These are phyloP conservation scores for Diaprepes abbreviatus DNA, from an alignment of 2,888 invertebrate genomes.

Conservation along the genomic window DNA sequence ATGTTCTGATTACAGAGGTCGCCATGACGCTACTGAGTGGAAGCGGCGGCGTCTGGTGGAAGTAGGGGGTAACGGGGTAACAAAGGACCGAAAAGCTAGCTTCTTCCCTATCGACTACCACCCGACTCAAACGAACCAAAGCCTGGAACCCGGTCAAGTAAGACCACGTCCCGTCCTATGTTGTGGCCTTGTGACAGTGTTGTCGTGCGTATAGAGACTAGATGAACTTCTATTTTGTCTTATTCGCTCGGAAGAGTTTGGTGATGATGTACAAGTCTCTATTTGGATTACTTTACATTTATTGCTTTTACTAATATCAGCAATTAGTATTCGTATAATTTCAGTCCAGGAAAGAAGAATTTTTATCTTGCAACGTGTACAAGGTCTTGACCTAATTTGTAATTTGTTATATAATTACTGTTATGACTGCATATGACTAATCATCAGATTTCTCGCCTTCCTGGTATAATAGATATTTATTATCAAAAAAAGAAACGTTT, in stretches of 20 bases:
- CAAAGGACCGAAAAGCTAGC: constrained; percentile 72
- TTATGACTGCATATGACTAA: no score
- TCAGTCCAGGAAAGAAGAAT: no score
- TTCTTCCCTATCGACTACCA: constrained; percentile 59
- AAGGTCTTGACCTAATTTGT: no score
- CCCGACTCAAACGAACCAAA: constrained; percentile 33
- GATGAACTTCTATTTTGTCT: constrained; percentile 53
- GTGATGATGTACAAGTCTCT: constrained; percentile 15
- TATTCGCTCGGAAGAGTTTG: constrained; percentile 45
- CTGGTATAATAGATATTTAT: no score
- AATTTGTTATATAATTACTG: no score
- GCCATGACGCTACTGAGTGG: constrained; percentile 66
- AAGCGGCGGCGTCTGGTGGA: constrained; percentile 74
- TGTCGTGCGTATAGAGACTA: constrained; percentile 64
- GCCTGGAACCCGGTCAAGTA: constrained; percentile 65
- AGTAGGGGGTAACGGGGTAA: constrained; percentile 73
- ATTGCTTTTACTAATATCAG: no score
- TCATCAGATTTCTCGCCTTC: no score
- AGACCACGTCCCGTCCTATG: constrained; percentile 67
- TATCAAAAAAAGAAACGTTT: no score
- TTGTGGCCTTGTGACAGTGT: constrained; percentile 69
- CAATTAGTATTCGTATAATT: no score
- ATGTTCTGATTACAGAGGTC: constrained; percentile 74
- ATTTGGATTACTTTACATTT: background rate
- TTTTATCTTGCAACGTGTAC: no score